Percentiles rank a stretch among this genome's conserved stretches.
Conservation (phyloP, 2,113 vertebrate species). For the Pachycephala philippinensis region DNA sequence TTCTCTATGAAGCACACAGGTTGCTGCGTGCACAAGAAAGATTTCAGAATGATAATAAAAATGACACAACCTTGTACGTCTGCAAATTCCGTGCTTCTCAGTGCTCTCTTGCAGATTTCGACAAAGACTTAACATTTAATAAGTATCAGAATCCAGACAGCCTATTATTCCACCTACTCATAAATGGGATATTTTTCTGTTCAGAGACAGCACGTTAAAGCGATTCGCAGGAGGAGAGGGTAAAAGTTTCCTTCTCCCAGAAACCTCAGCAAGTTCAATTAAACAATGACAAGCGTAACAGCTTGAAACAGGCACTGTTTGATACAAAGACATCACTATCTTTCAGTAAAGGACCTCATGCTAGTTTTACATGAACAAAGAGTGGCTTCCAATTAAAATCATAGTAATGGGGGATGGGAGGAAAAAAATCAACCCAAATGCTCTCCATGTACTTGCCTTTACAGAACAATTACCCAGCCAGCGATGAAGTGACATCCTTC, state of each 20-base stretch:
- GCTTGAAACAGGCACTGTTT: not conserved
- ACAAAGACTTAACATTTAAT: not conserved
- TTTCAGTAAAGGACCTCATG: not conserved
- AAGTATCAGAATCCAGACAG: not conserved
- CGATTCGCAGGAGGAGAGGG: not conserved
- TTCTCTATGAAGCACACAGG: not conserved
- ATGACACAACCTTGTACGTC: not conserved
- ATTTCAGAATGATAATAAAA: not conserved
- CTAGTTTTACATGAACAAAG: conserved; percentile 26
- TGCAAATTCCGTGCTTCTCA: not conserved
- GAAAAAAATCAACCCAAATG: not conserved
- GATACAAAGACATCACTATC: conserved; percentile 26
- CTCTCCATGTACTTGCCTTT: not conserved
- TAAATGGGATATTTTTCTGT: not conserved
- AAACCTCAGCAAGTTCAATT: not conserved
- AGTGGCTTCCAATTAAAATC: conserved; percentile 25
- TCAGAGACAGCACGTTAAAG: not conserved
- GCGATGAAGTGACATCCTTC: not conserved
- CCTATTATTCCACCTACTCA: conserved; percentile 1
- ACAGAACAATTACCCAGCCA: not conserved
- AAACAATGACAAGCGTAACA: conserved; percentile 1
- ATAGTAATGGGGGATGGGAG: not conserved
- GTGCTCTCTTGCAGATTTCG: not conserved
- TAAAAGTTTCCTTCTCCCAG: not conserved
- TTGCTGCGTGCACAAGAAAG: accelerated